phyloP scores from a whole-genome alignment of 2,888 invertebrate genomes.

The Pachymerium ferrugineum region DNA sequence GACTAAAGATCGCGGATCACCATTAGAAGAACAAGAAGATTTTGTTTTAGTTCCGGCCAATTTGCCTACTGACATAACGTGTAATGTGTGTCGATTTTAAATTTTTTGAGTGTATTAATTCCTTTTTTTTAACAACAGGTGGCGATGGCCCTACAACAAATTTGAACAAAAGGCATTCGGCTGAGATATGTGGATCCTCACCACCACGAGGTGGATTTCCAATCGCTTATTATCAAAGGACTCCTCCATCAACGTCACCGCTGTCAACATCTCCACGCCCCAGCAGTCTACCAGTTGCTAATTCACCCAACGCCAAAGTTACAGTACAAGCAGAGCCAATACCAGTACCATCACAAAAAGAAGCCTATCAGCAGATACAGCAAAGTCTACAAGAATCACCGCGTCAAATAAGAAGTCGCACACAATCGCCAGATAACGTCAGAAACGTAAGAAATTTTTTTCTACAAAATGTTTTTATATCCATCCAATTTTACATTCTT shows the following conservation, averaged over 20 bases:
- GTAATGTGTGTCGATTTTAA: constrained; percentile 36
- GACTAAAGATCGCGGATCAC: constrained; percentile 28
- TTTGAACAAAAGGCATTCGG: constrained; percentile 20
- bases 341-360: constrained; percentile 65
- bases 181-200: constrained; percentile 30
- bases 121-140: neutral
- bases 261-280: constrained; percentile 35
- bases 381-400: constrained; percentile 40
- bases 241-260: constrained; percentile 30
- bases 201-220: neutral
- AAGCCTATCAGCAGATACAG: constrained; percentile 52
- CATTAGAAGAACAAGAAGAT: constrained; percentile 49
- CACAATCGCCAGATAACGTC: constrained; percentile 29
- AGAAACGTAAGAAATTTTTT: constrained; percentile 20
- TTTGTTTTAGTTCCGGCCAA: constrained; percentile 70
- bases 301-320: constrained; percentile 28
- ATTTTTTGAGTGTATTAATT: no score
- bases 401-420: neutral
- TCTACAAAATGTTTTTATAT: neutral
- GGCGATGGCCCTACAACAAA: neutral
- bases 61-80: constrained; percentile 35
- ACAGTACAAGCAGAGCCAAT: constrained; percentile 56
- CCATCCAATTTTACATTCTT: neutral
- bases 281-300: constrained; percentile 32
- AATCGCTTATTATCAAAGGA: neutral